Evolutionary conservation across 2,888 invertebrate genomes (phyloP), one percentile per base, ranked within the genome.

Genomic region (Cerastis leucographa): DNA sequence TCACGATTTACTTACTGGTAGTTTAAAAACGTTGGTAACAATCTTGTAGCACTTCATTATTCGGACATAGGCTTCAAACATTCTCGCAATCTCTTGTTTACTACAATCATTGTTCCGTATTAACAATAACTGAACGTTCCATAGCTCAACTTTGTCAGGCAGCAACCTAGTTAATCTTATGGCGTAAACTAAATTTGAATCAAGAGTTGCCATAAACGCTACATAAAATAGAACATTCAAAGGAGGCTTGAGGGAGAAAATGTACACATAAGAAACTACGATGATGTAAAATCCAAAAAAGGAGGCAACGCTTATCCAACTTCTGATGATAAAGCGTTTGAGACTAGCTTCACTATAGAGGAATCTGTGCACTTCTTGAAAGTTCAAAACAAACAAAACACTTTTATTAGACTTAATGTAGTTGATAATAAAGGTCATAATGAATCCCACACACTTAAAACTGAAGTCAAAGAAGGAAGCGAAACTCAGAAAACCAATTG

Each of bases 341-440:
- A n/a, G 14, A 11, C 59, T 46, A 11, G 44, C 9, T 42, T 35
- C 25, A n/a, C 22, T 70, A 14, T 17, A 40, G 46, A 71, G 56
- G 12, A 59, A 67, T 42, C 51, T 56, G 25, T 74, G 70, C 35
- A 74, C 56, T 9, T 70, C 35, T 71, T 74, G 73, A 59, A 46
- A 56, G 46, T 59, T 19, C 1, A 74, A 9, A 14, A 74, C 59
- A 40, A 74, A 71, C 35, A 46, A 22, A 25, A 71, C 73, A 19
- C n/a, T 74, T 11, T 22, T 46, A 9, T 25, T 40, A 11, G 73
- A 59, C 19, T 71, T 19, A 14, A 35, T 4, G 35, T 8, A 74
- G 22, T 70, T 71, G 19, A 71, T 40, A 22, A 71, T 49, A 11
- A 71, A 56, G 35, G 59, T 59, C 25, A 74, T 46, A 14, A 71